These are phyloP conservation scores for Drosophila kanekoi DNA, from an alignment of 2,888 invertebrate genomes.

Conservation along the genomic window DNA sequence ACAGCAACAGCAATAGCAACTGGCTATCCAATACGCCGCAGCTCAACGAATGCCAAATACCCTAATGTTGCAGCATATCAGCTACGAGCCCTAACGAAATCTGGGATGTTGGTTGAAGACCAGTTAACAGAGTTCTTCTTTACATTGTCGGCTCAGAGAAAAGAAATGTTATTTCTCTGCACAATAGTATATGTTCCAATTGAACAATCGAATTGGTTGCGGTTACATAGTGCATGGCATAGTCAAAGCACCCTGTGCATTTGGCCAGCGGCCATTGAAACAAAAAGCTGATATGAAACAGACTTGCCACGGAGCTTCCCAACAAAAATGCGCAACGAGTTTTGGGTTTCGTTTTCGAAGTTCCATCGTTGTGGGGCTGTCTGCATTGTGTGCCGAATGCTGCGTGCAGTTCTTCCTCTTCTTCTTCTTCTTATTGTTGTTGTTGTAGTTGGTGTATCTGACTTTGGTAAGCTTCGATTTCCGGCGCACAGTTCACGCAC, in stretches of 20 bases:
- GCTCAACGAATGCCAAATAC: constrained; percentile 29
- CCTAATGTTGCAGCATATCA: neutral
- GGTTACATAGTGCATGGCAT: constrained; percentile 2
- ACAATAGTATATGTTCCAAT: no score
- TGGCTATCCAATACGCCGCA: neutral
- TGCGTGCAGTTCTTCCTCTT: constrained; percentile 2
- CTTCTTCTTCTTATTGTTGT: constrained; percentile 1
- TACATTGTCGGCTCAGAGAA: no score
- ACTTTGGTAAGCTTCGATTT: constrained; percentile 58
- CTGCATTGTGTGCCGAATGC: constrained; percentile 23
- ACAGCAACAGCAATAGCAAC: constrained; percentile 29
- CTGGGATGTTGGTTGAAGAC: no score
- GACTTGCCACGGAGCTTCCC: constrained; percentile 41
- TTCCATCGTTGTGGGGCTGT: constrained; percentile 45
- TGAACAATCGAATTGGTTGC: no score
- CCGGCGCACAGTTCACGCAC: constrained; percentile 51
- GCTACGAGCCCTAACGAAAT: no score
- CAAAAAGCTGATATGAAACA: constrained; percentile 60
- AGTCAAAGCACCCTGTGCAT: neutral
- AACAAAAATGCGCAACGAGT: constrained; percentile 59
- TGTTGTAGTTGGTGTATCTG: constrained; percentile 31
- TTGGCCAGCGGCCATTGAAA: constrained; percentile 30
- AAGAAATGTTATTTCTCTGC: no score
- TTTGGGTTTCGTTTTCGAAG: constrained; percentile 61
- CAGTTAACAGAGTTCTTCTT: no score